These are phyloP conservation scores for Coecobrya sp. DNA, from an alignment of 2,888 invertebrate species.

Conservation along the genomic window DNA sequence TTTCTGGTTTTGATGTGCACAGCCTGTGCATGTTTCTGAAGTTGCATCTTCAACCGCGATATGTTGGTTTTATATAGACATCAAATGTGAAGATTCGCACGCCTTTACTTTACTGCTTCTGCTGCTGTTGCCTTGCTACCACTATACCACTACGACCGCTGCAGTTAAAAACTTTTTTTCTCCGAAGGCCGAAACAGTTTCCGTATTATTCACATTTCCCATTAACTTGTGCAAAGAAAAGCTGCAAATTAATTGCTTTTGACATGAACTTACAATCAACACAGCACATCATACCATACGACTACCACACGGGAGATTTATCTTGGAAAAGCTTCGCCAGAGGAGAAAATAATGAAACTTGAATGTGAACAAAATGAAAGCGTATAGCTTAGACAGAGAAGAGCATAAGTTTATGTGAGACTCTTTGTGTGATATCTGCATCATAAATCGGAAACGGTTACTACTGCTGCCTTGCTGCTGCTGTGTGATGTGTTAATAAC, in stretches of 20 bases:
- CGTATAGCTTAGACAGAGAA: neutral
- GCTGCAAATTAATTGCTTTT: constrained; percentile 74
- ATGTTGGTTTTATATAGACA: neutral
- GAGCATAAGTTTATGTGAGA: neutral
- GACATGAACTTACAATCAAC: constrained; percentile 75
- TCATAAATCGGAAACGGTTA: neutral
- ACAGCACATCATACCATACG: constrained; percentile 19
- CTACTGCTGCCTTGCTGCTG: neutral
- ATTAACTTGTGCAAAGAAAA: constrained; percentile 44
- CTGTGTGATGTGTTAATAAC: neutral
- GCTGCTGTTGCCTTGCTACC: neutral
- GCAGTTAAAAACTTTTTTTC: neutral
- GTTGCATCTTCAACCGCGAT: no score
- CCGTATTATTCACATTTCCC: constrained; percentile 39
- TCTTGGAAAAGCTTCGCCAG: neutral
- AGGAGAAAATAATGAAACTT: constrained; percentile 5
- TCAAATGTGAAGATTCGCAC: neutral
- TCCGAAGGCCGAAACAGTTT: neutral
- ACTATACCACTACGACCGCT: neutral
- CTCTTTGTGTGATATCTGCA: constrained; percentile 1
- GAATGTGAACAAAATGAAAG: neutral
- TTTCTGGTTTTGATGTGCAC: no score
- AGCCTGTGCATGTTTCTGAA: neutral
- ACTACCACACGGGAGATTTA: neutral
- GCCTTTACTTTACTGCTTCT: neutral